Base-by-base conservation (phyloP, 2,888 invertebrate genomes). In the Callinectes sapidus region DNA sequence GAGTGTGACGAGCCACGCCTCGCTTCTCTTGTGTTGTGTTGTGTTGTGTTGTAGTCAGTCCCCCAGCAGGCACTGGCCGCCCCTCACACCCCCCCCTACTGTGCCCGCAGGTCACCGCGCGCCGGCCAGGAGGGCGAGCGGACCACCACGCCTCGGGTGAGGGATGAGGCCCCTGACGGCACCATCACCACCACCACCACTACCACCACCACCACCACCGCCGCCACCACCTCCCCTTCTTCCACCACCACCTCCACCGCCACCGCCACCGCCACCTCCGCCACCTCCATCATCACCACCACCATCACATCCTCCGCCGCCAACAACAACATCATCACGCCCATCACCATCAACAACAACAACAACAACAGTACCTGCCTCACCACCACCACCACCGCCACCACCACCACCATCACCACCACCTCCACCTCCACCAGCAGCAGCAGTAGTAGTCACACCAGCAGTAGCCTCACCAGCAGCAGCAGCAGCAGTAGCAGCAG, bases 361-460 rank as follows among this genome's bases (percentile, higher is more conserved):
- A 71, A 71, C 71, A 71, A 71, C 71, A 71, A 71, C 71, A 71
- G 71, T 71, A 71, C 71, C 71, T 71, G 71, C 71, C 71, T 71
- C 86, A 86, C 86, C 86, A 86, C 86, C 86, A 86, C 86, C 86
- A 86, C 86, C 86, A 86, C 86, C 86, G 14, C 86, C 28, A 81
- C 81, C 35, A 86, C 86, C 28, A 81, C n/a, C 35, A 35, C 39
- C 42, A 86, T 14, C 35, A 86, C 39, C 35, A 86, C 39, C 86
- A 39, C 18, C 18, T 16, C 18, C 86, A 86, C 28, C 10, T 13
- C n/a, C 71, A 71, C 23, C 28, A 28, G 5, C 71, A 18, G 28
- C 28, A 23, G 42, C 48, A 86, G 87, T 18, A 86, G 86, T 48
- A 87, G 54, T 10, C 23, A 1, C 28, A n/a, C 3, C 71, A 28